Evolutionary conservation across 2,797 vertebrate species (phyloP), one percentile per base, ranked within the genome.

Genomic region (Phyllotis vaccarum): DNA sequence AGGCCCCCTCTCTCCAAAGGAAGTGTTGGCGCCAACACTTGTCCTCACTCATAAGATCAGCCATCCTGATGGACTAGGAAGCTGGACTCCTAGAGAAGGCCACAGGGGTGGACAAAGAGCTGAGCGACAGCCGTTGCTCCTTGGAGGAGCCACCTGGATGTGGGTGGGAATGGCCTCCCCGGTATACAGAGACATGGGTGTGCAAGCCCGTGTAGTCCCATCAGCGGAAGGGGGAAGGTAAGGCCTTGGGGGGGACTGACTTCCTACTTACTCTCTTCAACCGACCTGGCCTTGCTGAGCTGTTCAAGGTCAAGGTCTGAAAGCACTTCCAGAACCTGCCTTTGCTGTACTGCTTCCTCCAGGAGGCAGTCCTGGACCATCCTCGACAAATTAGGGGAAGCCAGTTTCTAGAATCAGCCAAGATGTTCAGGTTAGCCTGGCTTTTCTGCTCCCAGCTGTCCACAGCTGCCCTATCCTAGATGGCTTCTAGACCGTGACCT

Each of bases 181-280:
- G 12, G 85, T 10, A 8, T 8, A n/a, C 76, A 56, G 60, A 60
- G 62, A 46, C 82, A 9, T 8, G 6, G 12, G 14, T 29, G 11
- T 19, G 43, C 40, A 13, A 70, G 83, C 70, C 22, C 58, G 4
- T 46, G 22, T 14, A 60, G 34, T 12, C 56, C 58, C 62, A 1
- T 31, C 2, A 1, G 14, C 11, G n/a, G 70, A 8, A 4, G 12
- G 5, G 11, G 3, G 27, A 17, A 16, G 46, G 21, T 49, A 17
- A n/a, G 76, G 49, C n/a, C 22, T 14, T 56, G n/a, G 31, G 1
- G 7, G 34, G 6, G 40, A 9, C 43, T 14, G 37, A 6, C 22
- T 24, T 24, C 34, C 43, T 70, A 98, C 99, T 98, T 97, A 99
- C 99, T 98, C 46, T 98, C 98, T 66, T 99, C 98, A 1, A 98